phyloP scores from a whole-genome alignment of 2,888 invertebrate species.

The Eupithecia dodoneata region DNA sequence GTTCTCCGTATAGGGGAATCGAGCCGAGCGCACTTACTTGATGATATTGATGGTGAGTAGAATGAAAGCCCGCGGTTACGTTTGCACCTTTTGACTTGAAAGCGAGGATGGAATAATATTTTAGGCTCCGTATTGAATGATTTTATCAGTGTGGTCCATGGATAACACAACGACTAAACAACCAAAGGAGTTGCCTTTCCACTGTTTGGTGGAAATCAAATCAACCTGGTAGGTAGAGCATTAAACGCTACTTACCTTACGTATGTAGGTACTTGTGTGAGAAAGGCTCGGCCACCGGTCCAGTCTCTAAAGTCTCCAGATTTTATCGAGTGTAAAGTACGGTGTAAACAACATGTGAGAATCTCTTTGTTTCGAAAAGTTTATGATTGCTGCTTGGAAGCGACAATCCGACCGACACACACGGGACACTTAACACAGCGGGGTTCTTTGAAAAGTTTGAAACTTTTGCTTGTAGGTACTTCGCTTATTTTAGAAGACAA shows the following conservation, averaged over 20 bases:
- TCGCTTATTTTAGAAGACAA: neutral
- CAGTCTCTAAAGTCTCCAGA: neutral
- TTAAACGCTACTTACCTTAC: neutral
- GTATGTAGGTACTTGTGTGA: neutral
- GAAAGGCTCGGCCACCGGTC: neutral
- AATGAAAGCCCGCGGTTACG: too few species aligned
- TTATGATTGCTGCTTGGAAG: conserved; percentile 12
- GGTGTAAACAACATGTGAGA: conserved; percentile 13
- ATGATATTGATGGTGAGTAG: too few species aligned
- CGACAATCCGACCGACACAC: neutral
- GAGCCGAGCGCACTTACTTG: too few species aligned
- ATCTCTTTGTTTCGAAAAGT: conserved; percentile 13
- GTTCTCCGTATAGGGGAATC: too few species aligned
- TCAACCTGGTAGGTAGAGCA: too few species aligned
- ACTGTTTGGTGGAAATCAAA: neutral
- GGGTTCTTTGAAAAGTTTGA: neutral
- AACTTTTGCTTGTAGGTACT: neutral
- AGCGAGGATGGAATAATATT: neutral
- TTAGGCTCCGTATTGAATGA: neutral
- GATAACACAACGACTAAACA: neutral
- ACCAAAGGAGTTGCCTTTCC: neutral
- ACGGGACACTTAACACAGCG: neutral
- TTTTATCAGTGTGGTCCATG: neutral
- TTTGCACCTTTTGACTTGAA: neutral
- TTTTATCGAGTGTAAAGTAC: conserved; percentile 11